These are phyloP conservation scores for Pseudomyrmex pallidus DNA, from an alignment of 1,140 invertebrate genomes.

Conservation along the genomic window DNA sequence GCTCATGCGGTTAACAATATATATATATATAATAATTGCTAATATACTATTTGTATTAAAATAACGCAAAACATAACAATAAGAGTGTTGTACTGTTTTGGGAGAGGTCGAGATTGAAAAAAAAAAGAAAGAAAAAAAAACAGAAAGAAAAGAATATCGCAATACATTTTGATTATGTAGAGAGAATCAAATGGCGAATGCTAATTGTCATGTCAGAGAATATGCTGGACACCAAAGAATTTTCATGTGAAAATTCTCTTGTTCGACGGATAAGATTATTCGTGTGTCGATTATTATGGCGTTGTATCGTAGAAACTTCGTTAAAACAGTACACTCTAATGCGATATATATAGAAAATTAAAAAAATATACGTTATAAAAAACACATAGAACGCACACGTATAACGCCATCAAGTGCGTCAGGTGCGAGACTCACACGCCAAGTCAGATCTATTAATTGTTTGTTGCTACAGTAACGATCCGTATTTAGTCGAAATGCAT, in stretches of 20 bases:
- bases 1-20: conserved; percentile 26
- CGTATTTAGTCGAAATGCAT: background rate
- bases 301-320: conserved; percentile 53
- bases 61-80: conserved; percentile 66
- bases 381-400: conserved; percentile 59
- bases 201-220: conserved; percentile 30
- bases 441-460: conserved; percentile 41
- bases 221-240: conserved; percentile 71
- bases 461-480: background rate
- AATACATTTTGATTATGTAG: conserved; percentile 70
- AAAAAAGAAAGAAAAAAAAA: background rate
- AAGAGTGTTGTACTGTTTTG: conserved; percentile 65
- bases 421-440: conserved; percentile 44
- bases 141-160: background rate
- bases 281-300: background rate
- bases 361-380: conserved; percentile 71
- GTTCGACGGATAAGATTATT: conserved; percentile 16
- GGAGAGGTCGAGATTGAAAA: conserved; percentile 46
- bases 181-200: conserved; percentile 66
- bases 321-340: conserved; percentile 63
- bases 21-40: conserved; percentile 16
- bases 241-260: conserved; percentile 43
- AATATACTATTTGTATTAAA: conserved; percentile 62
- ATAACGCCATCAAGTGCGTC: conserved; percentile 38
- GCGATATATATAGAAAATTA: conserved; percentile 69